These are phyloP conservation scores for Psittacula cyanocephala DNA, from an alignment of 2,113 vertebrate genomes.

Conservation along the genomic window DNA sequence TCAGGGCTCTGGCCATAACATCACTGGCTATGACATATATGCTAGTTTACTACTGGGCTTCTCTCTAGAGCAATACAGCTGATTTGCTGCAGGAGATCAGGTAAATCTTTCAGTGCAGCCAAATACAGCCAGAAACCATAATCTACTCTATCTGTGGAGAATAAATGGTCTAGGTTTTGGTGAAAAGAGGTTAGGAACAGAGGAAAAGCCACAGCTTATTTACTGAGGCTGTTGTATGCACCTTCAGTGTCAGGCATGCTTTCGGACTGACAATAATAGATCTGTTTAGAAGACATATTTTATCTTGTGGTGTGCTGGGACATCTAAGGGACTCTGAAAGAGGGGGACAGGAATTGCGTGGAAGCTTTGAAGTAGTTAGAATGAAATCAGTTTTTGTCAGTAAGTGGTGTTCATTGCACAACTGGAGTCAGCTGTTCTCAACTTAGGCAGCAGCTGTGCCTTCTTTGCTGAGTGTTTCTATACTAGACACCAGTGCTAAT, in stretches of 20 bases:
- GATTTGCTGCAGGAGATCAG: neutral
- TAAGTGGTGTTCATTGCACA: neutral
- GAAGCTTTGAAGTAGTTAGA: neutral
- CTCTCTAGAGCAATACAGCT: neutral
- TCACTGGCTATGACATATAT: neutral
- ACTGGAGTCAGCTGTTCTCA: neutral
- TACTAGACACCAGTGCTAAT: neutral
- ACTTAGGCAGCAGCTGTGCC: neutral
- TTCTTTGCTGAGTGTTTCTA: neutral
- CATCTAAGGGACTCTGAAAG: neutral
- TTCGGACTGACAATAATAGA: neutral
- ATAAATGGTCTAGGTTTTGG: neutral
- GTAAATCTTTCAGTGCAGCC: neutral
- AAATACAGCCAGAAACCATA: neutral
- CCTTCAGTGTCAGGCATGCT: neutral
- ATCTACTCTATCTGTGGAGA: neutral
- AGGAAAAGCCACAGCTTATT: neutral
- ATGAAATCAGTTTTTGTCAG: neutral
- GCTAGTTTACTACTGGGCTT: neutral
- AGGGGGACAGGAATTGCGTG: neutral
- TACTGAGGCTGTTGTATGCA: neutral
- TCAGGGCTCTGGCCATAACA: neutral
- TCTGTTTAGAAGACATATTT: neutral
- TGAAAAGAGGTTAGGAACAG: neutral
- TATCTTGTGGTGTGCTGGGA: neutral